A percentile compares a stretch with the other conserved stretches of the same genome.
phyloP scores from a whole-genome alignment of 1,140 invertebrate genomes.

The Gryllus bimaculatus region DNA sequence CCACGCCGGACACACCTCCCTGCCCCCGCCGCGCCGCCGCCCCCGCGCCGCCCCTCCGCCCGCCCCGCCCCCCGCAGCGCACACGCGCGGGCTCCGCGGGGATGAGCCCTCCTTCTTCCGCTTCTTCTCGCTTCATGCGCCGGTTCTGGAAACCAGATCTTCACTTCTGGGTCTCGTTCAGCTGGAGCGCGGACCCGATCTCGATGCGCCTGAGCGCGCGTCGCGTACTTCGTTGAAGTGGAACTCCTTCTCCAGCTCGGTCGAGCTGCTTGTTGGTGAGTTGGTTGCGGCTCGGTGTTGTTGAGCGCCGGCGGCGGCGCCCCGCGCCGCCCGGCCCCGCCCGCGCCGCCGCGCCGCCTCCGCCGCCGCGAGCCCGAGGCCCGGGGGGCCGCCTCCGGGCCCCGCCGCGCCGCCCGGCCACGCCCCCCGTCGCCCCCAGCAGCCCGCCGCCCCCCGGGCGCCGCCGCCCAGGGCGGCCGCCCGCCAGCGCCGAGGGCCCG shows the following conservation, averaged over 20 bases:
- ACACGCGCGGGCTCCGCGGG: constrained; percentile 40
- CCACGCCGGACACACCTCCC: constrained; percentile 35
- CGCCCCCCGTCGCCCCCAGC: constrained; percentile 21
- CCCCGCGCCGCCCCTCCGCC: constrained; percentile 9
- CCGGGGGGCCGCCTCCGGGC: constrained; percentile 10
- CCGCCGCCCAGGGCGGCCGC: constrained; percentile 33
- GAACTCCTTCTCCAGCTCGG: constrained; percentile 98
- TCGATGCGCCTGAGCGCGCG: constrained; percentile 91
- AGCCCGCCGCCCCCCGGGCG: background rate
- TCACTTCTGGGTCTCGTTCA: constrained; percentile 96
- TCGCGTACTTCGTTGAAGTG: constrained; percentile 99
- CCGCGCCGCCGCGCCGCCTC: constrained; percentile 29
- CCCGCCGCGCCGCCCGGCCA: constrained; percentile 24
- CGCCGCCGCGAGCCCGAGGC: constrained; percentile 23
- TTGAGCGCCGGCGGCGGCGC: constrained; percentile 46
- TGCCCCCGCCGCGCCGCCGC: background rate
- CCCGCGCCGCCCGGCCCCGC: constrained; percentile 13
- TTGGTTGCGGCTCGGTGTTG: constrained; percentile 87
- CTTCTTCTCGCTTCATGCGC: constrained; percentile 90
- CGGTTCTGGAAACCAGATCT: constrained; percentile 91
- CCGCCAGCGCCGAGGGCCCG: constrained; percentile 56
- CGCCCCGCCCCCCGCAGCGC: constrained; percentile 20
- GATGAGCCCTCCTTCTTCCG: constrained; percentile 82
- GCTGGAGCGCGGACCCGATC: constrained; percentile 88
- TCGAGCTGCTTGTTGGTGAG: constrained; percentile 98